A percentile compares a stretch with the other conserved stretches of the same genome.
Conservation (phyloP, 2,888 invertebrate genomes). For the Holacanthella duospinosa region DNA sequence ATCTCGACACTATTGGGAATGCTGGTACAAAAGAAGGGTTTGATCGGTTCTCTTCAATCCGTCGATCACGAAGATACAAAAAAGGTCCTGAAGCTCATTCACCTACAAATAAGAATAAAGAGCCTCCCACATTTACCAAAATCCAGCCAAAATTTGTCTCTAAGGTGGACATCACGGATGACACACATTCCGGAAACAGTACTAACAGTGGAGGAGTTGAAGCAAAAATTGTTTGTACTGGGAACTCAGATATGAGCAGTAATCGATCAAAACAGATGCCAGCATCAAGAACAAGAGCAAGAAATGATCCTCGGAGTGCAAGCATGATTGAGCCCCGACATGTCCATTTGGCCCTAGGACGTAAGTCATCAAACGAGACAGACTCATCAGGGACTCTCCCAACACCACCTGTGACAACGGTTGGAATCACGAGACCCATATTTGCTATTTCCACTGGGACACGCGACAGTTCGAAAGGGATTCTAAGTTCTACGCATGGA, state of each 20-base stretch:
- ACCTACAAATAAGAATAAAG: conserved; percentile 21
- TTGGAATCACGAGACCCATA: not conserved
- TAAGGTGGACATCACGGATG: conserved; percentile 21
- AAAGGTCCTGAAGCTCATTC: conserved; percentile 42
- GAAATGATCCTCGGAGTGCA: conserved; percentile 28
- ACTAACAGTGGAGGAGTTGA: conserved; percentile 4
- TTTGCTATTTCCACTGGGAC: not conserved
- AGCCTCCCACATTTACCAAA: conserved; percentile 12
- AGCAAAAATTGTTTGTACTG: not conserved
- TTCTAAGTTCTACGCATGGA: conserved; percentile 27
- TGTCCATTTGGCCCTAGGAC: conserved; percentile 27
- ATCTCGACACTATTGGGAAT: conserved; percentile 11
- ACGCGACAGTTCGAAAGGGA: not conserved
- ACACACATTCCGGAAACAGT: conserved; percentile 9
- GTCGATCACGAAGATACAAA: conserved; percentile 71
- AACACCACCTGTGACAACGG: not conserved
- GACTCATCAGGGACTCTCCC: not conserved
- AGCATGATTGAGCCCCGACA: conserved; percentile 30
- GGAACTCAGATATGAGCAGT: not conserved
- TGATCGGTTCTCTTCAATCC: conserved; percentile 68
- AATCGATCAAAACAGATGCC: conserved; percentile 10
- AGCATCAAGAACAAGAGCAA: conserved; percentile 12
- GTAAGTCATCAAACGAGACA: conserved; percentile 8
- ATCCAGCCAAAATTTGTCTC: conserved; percentile 22
- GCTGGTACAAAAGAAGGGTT: conserved; percentile 54